Percentiles rank a stretch among this genome's conserved stretches.
These are phyloP conservation scores for Lipotes vexillifer DNA, from an alignment of 2,113 vertebrate species.

Conservation along the genomic window DNA sequence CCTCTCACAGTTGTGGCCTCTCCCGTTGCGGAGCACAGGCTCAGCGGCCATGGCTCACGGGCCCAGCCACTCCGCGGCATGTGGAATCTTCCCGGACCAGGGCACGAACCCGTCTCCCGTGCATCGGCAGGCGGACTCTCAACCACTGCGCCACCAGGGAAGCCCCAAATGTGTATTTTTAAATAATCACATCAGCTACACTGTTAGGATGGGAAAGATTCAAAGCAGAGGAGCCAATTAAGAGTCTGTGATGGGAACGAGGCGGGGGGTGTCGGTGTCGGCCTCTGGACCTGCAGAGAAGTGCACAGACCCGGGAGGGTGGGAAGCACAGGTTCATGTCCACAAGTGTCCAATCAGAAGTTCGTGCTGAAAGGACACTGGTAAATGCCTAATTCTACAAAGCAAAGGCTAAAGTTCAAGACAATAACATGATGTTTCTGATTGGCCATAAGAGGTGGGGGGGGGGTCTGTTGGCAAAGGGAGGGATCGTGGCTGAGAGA, in stretches of 20 bases:
- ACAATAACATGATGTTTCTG: background rate
- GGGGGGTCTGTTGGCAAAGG: background rate
- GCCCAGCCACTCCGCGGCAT: no score
- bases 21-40: no score
- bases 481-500: background rate
- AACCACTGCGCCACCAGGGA: no score
- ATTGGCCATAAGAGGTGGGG: background rate
- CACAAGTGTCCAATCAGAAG: background rate
- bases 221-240: background rate
- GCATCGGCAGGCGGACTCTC: no score
- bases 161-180: background rate
- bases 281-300: no score
- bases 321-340: background rate
- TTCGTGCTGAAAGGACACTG: fast-evolving
- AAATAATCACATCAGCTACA: background rate
- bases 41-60: no score
- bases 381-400: background rate
- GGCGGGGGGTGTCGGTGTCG: background rate
- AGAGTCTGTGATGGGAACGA: background rate
- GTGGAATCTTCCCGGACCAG: no score
- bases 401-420: background rate
- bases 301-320: no score
- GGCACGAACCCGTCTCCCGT: no score
- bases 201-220: background rate
- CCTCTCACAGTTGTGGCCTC: no score